Conservation (phyloP, 2,113 vertebrate genomes). For the Chrysemys picta region DNA sequence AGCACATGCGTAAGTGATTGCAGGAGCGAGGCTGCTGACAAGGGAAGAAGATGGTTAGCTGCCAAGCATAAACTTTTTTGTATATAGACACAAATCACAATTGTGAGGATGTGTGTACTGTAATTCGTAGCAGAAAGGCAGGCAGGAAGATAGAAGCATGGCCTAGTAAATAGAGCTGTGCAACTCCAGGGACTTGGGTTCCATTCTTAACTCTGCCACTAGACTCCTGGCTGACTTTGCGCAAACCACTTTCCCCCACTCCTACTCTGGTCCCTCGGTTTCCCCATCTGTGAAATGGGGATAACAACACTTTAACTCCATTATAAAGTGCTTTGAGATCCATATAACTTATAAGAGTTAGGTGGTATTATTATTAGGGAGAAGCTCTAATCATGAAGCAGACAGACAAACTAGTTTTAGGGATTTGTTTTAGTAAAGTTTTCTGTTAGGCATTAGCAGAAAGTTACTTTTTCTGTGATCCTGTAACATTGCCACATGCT, state of each 20-base stretch:
- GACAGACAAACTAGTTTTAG: not conserved
- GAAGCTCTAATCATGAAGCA: not conserved
- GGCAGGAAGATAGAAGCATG: not conserved
- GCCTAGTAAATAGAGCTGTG: not conserved
- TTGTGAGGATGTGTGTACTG: not conserved
- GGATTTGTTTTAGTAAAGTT: not conserved
- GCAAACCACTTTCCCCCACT: not conserved
- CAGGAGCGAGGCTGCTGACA: not conserved
- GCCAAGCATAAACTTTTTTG: not conserved
- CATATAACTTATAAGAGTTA: not conserved
- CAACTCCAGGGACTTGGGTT: not conserved
- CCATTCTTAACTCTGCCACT: not conserved
- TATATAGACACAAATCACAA: not conserved
- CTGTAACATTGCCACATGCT: not conserved
- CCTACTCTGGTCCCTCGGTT: not conserved
- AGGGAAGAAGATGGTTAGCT: not conserved
- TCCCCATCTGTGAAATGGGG: not conserved
- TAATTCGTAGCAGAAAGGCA: not conserved
- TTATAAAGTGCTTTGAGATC: not conserved
- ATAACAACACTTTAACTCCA: not conserved
- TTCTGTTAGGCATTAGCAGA: not conserved
- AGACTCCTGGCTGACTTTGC: accelerated
- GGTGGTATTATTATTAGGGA: not conserved
- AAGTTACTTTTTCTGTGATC: not conserved
- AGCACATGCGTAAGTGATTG: not conserved